Base-by-base conservation (phyloP, 2,888 invertebrate genomes). In the Formica aserva region DNA sequence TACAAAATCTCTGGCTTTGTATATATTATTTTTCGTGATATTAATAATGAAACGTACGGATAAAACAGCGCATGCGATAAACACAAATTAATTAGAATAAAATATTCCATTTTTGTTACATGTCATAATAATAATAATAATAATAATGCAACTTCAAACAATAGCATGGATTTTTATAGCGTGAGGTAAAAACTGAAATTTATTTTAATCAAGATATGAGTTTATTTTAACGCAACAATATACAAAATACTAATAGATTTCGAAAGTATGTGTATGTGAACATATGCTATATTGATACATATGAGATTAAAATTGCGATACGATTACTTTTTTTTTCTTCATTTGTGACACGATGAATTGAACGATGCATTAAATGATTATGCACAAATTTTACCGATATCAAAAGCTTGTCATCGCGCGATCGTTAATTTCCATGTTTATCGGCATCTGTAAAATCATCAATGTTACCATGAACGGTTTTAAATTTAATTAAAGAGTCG, bases 401-500 rank as follows among this genome's bases (percentile, higher is more conserved):
- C 45, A 45, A 71, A 60, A 60, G 55, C 78, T 78, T 60, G 78
- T 78, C 78, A 78, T 71, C 41, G 57, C 32, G 55, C 69, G 77
- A 77, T 77, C 69, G 71, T 78, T 78, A 78, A 78, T 78, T 78
- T 71, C 26, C 78, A 60, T 78, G 71, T 78, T 78, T 78, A 71
- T 78, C 78, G 78, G 32, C 78, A 32, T 41, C 78, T 45, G 71
- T 78, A 69, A 78, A 57, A 41, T 57, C 78, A 78, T 78, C 60
- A 78, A 78, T 71, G 60, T 71, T 78, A 78, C 60, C 71, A 78
- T 45, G 22, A 26, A 55, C 55, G 60, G 71, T 22, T 71, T 78
- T 60, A 71, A 71, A 78, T 78, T 77, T 78, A 71, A 78, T 78
- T 60, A 78, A 78, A 71, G 57, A 78, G 32, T 60, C 60, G 71